Evolutionary conservation across 2,797 vertebrate genomes (phyloP), one percentile per base, ranked within the genome.

Genomic region (Nasua narica): DNA sequence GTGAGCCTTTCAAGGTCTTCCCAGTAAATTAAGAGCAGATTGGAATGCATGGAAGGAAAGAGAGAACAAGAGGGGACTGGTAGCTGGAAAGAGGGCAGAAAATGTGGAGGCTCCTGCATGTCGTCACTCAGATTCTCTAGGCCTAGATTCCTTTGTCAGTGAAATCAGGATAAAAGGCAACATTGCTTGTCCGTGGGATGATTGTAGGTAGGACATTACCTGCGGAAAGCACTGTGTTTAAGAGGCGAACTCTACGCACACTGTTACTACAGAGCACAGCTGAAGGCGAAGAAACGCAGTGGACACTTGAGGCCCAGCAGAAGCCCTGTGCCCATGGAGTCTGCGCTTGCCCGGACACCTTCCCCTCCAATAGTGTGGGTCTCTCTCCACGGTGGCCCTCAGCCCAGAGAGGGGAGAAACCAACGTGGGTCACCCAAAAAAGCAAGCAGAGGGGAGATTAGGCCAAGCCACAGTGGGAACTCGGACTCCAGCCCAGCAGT

Each of bases 381-480:
- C 48, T 27, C 69, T 81, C 67, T 96, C 52, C 62, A 81, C 43
- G 5, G 89, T 76, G 77, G 76, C 85, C 93, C 32, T 40, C 52
- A 79, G 91, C 69, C 58, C 32, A 10, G 87, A 88, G 37, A 56
- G 19, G 65, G 81, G 92, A 81, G 96, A 90, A 97, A 97, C 93
- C 95, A 95, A 94, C 96, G 0, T 67, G 91, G 96, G 94, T 94
- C 96, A 95, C 97, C 95, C 94, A 93, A 65, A 96, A 94, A 93
- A 85, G 95, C 74, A 90, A 95, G 95, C 21, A 43, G 95, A 92
- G 74, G 76, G 93, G 93, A 96, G 97, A 97, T 90, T 93, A 97
- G 96, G 96, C 97, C 97, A 96, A 98, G 96, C 97, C 97, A 88
- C 94, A 58, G 96, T 95, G 97, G 95, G 98, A 98, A 97, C 97